Percentiles rank a stretch among this genome's conserved stretches.
These are phyloP conservation scores for Neosilurus mollespiculum DNA, from an alignment of 2,797 vertebrate genomes.

Conservation along the genomic window DNA sequence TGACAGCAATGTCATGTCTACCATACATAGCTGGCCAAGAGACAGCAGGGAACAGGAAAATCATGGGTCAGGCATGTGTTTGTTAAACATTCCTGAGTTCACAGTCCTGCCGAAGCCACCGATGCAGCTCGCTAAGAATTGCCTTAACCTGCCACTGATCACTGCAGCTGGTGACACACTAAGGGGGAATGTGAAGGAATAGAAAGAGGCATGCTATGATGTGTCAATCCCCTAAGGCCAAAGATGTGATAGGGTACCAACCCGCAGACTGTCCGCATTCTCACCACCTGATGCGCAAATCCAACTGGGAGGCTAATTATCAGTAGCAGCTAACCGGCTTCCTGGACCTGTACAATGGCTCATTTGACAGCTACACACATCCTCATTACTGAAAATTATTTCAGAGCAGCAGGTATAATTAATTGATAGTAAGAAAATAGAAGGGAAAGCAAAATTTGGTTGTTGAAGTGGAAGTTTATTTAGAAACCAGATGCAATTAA, in stretches of 20 bases:
- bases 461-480: background rate
- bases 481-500: background rate
- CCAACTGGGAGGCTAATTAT: constrained; percentile 57
- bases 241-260: constrained; percentile 34
- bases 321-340: constrained; percentile 51
- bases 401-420: constrained; percentile 47
- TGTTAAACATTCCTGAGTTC: constrained; percentile 33
- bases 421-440: constrained; percentile 42
- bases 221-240: constrained; percentile 34
- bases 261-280: constrained; percentile 52
- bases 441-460: constrained; percentile 13
- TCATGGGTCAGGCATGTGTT: constrained; percentile 12
- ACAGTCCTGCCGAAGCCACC: background rate
- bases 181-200: constrained; percentile 27
- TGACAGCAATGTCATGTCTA: background rate
- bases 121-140: constrained; percentile 42
- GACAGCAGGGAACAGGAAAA: constrained; percentile 21
- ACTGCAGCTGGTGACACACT: constrained; percentile 27
- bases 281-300: constrained; percentile 53
- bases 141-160: constrained; percentile 40
- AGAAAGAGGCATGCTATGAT: constrained; percentile 35
- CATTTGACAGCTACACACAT: constrained; percentile 53
- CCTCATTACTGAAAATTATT: constrained; percentile 57
- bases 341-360: constrained; percentile 49
- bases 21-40: constrained; percentile 10